Base-by-base conservation (phyloP, 2,113 vertebrate species). In the Brachyhypopomus gauderio region DNA sequence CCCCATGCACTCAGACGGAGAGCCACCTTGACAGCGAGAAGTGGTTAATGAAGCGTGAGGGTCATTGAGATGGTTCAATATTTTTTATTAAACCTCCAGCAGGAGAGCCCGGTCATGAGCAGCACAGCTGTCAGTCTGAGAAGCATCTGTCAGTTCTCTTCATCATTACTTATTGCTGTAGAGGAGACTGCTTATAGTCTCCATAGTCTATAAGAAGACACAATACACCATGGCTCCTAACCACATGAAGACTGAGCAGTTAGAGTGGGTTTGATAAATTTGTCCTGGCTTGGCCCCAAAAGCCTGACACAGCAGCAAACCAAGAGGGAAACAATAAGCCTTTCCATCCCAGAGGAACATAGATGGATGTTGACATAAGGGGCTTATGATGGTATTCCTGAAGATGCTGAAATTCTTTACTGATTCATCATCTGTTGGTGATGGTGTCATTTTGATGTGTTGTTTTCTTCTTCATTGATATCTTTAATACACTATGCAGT, bases 61-160 rank as follows among this genome's bases (percentile, higher is more conserved):
- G 60, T 73, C 70, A 83, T 69, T 74, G 25, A 78, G 63, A 72
- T 79, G 80, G 69, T 78, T 83, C 81, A 83, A 77, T 77, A 72
- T 78, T 78, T 83, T 48, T 48, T 64, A 79, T 55, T 69, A 75
- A 75, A 75, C 6, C 58, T 75, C 67, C 38, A 80, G 56, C 56
- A 56, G 41, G 56, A 63, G 34, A 71, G 41, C 23, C 60, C 25
- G 16, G 27, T 76, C 38, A 71, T 25, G 56, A 84, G 27, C 63
- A 36, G 58, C 60, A 66, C 20, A 52, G 45, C 67, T 55, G 45
- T 23, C 17, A 64, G n/a, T 52, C 41, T 27, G 64, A 45, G 64
- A 84, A 75, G 55, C 19, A 59, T 25, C 78, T 62, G 36, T 73
- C 60, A 56, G 77, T 72, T 80, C 80, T 72, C 64, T 82, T 69